Base-by-base conservation (phyloP, 2,888 invertebrate genomes). In the Drosophila nr. perissopoda region DNA sequence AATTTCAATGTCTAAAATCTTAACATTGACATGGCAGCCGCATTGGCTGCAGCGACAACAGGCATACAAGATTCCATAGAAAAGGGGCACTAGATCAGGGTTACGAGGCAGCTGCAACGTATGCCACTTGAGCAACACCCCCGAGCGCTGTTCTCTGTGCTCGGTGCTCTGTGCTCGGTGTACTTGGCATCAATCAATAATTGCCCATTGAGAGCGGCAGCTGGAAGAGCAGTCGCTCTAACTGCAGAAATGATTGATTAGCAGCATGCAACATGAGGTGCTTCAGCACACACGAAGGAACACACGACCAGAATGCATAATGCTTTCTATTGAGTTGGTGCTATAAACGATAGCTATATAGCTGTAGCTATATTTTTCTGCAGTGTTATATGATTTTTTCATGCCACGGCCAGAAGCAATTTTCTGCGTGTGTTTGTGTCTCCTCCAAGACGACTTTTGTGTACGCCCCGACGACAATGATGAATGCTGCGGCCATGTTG, bases 151-250 rank as follows among this genome's bases (percentile, higher is more conserved):
- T 84, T 79, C 89, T 8, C 13, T 38, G 86, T 86, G 83, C 87
- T 1, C 7, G 21, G 42, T 42, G 11, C 54, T 38, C 49, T 74
- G 89, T 88, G 83, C 90, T 38, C 4, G 13, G 90, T 86, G 87
- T 89, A 86, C 91, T 90, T 83, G 90, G 73, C 80, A 82, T 89
- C 91, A 91, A 89, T 89, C 91, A 90, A 89, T 91, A 89, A 91
- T 91, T 91, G 91, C 91, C 87, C 90, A 90, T 83, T 85, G 89
- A 89, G 72, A 61, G 88, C 89, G 81, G 76, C 83, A 76, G 88
- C 78, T 88, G 89, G 87, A 90, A 84, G 80, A 80, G 70, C 76
- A 72, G 70, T 63, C 61, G 71, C 74, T 76, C 53, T 51, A 73
- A 62, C 81, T 68, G 81, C 78, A 77, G 78, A 70, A 83, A 76